Evolutionary conservation across 2,113 vertebrate species (phyloP), one percentile per base, ranked within the genome.

Genomic region (Origma solitaria): DNA sequence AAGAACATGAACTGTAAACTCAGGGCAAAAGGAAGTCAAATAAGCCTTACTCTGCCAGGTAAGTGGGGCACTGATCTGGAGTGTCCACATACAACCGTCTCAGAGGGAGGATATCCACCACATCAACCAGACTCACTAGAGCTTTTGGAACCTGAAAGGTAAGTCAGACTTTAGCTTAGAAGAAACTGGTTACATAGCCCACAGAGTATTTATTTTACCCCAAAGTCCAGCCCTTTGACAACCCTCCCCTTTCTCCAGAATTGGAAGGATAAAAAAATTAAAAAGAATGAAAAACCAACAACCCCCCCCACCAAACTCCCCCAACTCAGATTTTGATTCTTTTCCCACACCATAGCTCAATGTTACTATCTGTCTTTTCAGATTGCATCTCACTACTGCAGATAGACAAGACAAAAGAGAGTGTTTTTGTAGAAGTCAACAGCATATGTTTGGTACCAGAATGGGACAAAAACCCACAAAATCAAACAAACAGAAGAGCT

Each of bases 101-200:
- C 72, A 99, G n/a, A 7, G 98, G 75, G 4, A 96, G 44, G 49
- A 98, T 64, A 84, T 98, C 64, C 51, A 98, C 78, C 91, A 99
- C 91, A 73, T 99, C 98, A 38, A 99, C 98, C 30, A 99, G 97
- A 84, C 98, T 99, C 86, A 99, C 99, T 28, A 99, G 80, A 24
- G 98, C 98, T 94, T 97, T 98, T 13, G 99, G 99, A 47, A 99
- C 98, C 99, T 99, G 91, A 42, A 91, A 82, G 30, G 56, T 28
- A 80, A 88, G 58, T 27, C 40, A 60, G 54, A 82, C 8, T 61
- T 88, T 13, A 57, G 50, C 23, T 70, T 91, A 35, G 13, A 77
- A 92, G 44, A 38, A 90, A 54, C 10, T 5, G 27, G 25, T 77
- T 84, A 53, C 1, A 2, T 17, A 92, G n/a, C 8, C 24, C 62